These are phyloP conservation scores for Lamprologus tigripictilis DNA, from an alignment of 2,113 vertebrate genomes.

Conservation along the genomic window DNA sequence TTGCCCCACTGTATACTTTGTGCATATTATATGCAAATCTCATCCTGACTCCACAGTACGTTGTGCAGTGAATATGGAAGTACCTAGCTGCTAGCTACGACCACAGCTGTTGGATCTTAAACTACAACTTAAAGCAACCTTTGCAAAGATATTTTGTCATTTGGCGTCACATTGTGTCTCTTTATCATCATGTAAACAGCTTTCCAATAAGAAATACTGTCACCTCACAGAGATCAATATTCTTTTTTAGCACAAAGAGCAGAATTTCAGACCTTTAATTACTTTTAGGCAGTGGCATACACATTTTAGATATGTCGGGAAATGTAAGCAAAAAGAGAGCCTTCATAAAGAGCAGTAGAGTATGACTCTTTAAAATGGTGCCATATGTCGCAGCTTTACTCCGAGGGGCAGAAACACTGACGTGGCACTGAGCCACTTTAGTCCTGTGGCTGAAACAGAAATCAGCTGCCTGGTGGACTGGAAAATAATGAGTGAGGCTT, in stretches of 20 bases:
- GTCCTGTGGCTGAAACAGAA: slow-evolving; percentile 17
- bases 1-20: too few species aligned
- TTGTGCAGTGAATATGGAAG: not conserved
- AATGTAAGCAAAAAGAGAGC: not conserved
- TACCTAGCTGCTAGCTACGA: not conserved
- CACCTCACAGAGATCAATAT: not conserved
- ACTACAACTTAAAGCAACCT: not conserved
- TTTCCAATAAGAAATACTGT: not conserved
- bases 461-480: slow-evolving; percentile 27
- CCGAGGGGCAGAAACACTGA: not conserved
- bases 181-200: not conserved
- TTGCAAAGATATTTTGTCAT: not conserved
- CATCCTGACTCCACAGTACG: fast-evolving
- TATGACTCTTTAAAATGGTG: not conserved
- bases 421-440: not conserved
- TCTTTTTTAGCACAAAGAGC: not conserved
- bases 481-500: slow-evolving; percentile 42
- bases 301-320: not conserved
- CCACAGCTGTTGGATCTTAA: not conserved
- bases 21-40: not conserved
- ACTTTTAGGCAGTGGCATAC: not conserved
- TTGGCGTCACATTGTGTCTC: not conserved
- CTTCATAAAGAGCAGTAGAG: not conserved
- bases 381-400: not conserved
- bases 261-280: not conserved